Percentiles rank a stretch among this genome's conserved stretches.
Evolutionary conservation across 2,888 invertebrate species (phyloP).

Genomic region (Clostera curtula): DNA sequence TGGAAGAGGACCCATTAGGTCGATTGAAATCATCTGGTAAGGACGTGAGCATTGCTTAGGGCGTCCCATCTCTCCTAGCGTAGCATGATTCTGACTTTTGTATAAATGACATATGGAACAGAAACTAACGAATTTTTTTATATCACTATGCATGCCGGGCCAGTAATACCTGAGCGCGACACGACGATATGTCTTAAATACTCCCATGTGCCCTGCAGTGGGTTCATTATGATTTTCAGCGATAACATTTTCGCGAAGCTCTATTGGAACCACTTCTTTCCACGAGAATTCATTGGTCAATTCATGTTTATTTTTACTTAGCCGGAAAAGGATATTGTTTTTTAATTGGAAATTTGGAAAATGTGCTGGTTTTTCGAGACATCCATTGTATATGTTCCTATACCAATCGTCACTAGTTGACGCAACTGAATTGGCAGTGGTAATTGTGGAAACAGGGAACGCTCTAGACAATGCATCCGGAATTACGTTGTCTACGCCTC

Average conservation of each 20-base stretch:
- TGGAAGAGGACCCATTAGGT: neutral
- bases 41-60: neutral
- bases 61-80: neutral
- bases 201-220: too few relatives aligned
- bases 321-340: neutral
- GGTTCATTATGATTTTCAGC: conserved; percentile 1
- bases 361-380: neutral
- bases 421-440: conserved; percentile 1
- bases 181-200: neutral
- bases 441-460: too few relatives aligned
- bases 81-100: neutral
- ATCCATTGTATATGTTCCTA: conserved; percentile 1
- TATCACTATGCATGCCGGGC: neutral
- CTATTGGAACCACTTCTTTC: neutral
- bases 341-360: conserved; percentile 1
- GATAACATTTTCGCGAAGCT: neutral
- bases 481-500: neutral
- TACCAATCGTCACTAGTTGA: conserved; percentile 2
- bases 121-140: too few relatives aligned
- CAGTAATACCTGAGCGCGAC: too few relatives aligned
- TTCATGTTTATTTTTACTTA: conserved; percentile 1
- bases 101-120: too few relatives aligned
- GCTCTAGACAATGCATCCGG: neutral
- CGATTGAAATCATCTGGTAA: neutral
- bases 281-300: neutral